These are phyloP conservation scores for Iphiclides podalirius DNA, from an alignment of 2,888 invertebrate species.

Conservation along the genomic window DNA sequence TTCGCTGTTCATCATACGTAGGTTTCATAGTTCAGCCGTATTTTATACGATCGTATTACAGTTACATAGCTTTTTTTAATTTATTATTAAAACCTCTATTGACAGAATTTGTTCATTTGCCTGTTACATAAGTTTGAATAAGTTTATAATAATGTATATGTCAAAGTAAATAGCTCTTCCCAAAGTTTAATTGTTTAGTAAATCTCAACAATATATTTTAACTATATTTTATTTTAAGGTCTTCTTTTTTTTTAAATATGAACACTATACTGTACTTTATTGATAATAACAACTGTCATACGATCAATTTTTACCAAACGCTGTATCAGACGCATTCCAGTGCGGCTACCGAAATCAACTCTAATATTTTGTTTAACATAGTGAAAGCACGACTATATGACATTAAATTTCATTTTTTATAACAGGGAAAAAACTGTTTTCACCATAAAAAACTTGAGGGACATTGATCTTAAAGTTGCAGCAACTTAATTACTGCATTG, in stretches of 20 bases:
- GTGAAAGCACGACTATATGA: background rate
- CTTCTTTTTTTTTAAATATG: too few relatives aligned
- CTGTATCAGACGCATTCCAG: background rate
- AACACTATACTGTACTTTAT: too few relatives aligned
- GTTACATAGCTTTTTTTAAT: background rate
- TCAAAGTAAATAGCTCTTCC: too few relatives aligned
- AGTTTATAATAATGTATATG: background rate
- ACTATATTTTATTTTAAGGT: too few relatives aligned
- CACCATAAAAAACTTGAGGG: too few relatives aligned
- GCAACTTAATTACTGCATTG: too few relatives aligned
- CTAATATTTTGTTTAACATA: background rate
- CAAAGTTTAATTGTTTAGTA: too few relatives aligned
- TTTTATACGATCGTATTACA: constrained; percentile 32
- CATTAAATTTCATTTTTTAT: too few relatives aligned
- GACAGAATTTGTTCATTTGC: too few relatives aligned
- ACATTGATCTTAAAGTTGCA: too few relatives aligned
- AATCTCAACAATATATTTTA: too few relatives aligned
- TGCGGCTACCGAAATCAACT: constrained; percentile 1
- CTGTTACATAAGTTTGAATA: background rate
- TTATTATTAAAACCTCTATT: background rate
- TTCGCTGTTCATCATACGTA: constrained; percentile 62
- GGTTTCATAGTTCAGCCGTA: constrained; percentile 42
- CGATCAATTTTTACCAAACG: background rate
- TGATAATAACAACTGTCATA: background rate
- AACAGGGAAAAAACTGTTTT: too few relatives aligned